Evolutionary conservation across 2,113 vertebrate species (phyloP).

Genomic region (Strix uralensis): DNA sequence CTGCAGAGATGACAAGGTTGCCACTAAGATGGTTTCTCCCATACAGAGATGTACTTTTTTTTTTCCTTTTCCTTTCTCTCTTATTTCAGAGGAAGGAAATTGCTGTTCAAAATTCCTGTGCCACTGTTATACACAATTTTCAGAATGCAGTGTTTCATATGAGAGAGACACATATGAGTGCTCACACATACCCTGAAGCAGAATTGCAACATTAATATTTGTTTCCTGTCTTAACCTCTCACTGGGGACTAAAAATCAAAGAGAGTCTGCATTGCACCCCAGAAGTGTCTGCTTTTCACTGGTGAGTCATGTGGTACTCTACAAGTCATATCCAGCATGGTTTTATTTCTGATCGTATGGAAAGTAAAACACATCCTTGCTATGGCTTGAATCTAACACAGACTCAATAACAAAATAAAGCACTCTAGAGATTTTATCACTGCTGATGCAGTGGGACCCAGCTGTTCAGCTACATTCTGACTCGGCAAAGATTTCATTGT

Average conservation of each 20-base stretch:
- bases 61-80: background rate
- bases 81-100: background rate
- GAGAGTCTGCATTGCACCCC: background rate
- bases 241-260: background rate
- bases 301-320: background rate
- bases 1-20: background rate
- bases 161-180: background rate
- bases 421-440: background rate
- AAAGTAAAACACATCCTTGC: background rate
- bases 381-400: background rate
- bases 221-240: constrained; percentile 3
- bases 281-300: background rate
- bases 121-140: background rate
- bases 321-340: background rate
- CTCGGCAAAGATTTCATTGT: constrained; percentile 7
- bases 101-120: background rate
- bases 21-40: background rate
- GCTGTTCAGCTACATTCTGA: constrained; percentile 35
- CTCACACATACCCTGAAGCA: background rate
- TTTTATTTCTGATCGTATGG: background rate
- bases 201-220: background rate
- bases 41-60: background rate
- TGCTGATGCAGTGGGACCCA: constrained; percentile 19
- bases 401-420: background rate
- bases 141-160: background rate